Evolutionary conservation across 2,888 invertebrate genomes (phyloP).

Genomic region (Eilema caniola): DNA sequence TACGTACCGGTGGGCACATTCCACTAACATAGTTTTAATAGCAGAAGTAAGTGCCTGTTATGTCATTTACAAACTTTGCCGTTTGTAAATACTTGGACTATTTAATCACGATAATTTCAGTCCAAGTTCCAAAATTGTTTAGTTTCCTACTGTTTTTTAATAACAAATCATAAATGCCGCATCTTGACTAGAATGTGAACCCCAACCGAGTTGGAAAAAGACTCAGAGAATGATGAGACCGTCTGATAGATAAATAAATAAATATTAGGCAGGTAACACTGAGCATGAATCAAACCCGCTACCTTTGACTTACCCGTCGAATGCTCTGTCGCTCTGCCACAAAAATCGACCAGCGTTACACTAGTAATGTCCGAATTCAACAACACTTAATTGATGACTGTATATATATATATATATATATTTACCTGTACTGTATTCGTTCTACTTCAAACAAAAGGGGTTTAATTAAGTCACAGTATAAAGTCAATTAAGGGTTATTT

Average conservation of each 20-base stretch:
- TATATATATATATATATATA: conserved; percentile 2
- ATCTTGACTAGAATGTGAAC: too few relatives aligned
- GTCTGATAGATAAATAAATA: too few relatives aligned
- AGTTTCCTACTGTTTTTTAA: too few relatives aligned
- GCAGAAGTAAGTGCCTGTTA: conserved; percentile 30
- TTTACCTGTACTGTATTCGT: conserved; percentile 20
- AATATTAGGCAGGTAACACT: too few relatives aligned
- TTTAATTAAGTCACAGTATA: conserved; percentile 43
- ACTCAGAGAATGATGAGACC: too few relatives aligned
- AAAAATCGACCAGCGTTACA: too few relatives aligned
- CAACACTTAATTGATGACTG: not conserved
- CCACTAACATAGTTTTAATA: conserved; percentile 38
- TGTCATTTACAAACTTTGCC: conserved; percentile 34
- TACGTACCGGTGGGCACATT: conserved; percentile 30
- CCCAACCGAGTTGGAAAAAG: too few relatives aligned
- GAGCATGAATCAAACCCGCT: too few relatives aligned
- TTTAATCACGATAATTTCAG: conserved; percentile 23
- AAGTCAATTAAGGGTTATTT: conserved; percentile 44
- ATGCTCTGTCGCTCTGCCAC: too few relatives aligned
- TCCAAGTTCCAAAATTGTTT: conserved; percentile 14
- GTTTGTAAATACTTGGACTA: conserved; percentile 28
- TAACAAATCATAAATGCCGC: too few relatives aligned
- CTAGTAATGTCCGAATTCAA: too few relatives aligned
- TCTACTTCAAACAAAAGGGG: conserved; percentile 23
- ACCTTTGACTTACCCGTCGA: too few relatives aligned